Conservation (phyloP, 2,888 invertebrate species). For the Cataglyphis altisquamis region DNA sequence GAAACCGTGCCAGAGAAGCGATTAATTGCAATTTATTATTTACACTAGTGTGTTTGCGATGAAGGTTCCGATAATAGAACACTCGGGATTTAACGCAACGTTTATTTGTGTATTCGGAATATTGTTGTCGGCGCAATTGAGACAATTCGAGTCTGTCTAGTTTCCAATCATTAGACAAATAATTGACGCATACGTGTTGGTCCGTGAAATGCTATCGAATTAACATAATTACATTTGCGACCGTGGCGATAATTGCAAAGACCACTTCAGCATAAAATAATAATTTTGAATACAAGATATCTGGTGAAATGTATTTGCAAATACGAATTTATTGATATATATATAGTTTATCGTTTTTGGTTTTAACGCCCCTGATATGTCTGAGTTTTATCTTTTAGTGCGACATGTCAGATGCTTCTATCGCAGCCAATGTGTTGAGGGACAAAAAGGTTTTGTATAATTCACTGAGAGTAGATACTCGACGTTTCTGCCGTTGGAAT, state of each 20-base stretch:
- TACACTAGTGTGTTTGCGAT: slow-evolving; percentile 12
- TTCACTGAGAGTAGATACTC: slow-evolving; percentile 20
- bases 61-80: slow-evolving; percentile 17
- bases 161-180: not conserved
- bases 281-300: not conserved
- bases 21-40: slow-evolving; percentile 50
- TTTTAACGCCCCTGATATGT: not conserved
- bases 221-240: not conserved
- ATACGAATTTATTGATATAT: not conserved
- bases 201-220: slow-evolving; percentile 2
- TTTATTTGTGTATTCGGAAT: slow-evolving; percentile 6
- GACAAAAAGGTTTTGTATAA: slow-evolving; percentile 35
- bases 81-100: not conserved
- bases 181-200: not conserved
- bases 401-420: not conserved
- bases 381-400: not conserved
- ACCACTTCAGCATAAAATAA: not conserved
- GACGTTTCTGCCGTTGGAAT: slow-evolving; percentile 16
- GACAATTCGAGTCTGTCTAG: not conserved
- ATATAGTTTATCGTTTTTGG: not conserved
- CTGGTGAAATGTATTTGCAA: not conserved
- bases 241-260: not conserved
- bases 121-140: not conserved
- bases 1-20: not conserved
- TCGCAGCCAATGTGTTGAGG: slow-evolving; percentile 5